phyloP scores from a whole-genome alignment of 2,888 invertebrate genomes.

The Trichogramma dendrolimi region DNA sequence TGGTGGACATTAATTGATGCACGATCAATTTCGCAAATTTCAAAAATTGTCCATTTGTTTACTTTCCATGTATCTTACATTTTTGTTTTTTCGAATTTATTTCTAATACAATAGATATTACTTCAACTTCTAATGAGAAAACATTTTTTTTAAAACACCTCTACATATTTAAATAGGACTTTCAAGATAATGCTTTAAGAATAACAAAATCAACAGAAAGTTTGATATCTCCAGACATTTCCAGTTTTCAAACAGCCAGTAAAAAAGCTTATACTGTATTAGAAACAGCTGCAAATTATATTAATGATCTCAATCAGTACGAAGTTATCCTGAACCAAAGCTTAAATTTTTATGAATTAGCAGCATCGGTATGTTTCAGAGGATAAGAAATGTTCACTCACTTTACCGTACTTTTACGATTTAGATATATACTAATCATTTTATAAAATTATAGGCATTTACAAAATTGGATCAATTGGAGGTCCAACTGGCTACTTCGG shows the following conservation, averaged over 20 bases:
- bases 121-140: no score
- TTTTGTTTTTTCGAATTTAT: no score
- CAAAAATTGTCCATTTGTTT: no score
- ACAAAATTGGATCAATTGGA: constrained; percentile 72
- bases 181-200: constrained; percentile 72
- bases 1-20: no score
- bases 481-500: constrained; percentile 65
- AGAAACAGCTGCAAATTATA: constrained; percentile 65
- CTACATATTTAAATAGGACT: constrained; percentile 50
- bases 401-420: neutral
- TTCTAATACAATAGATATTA: no score
- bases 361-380: constrained; percentile 59
- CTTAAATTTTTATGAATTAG: constrained; percentile 67
- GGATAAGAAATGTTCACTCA: constrained; percentile 5
- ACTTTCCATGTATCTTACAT: no score
- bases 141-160: no score
- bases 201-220: constrained; percentile 76
- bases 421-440: neutral
- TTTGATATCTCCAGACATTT: constrained; percentile 66
- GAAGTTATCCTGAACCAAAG: constrained; percentile 65
- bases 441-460: constrained; percentile 57
- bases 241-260: constrained; percentile 66
- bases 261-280: constrained; percentile 65
- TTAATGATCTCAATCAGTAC: constrained; percentile 67
- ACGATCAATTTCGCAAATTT: no score